Evolutionary conservation across 2,113 vertebrate species (phyloP).

Genomic region (Pseudolaguvia tuberculata): DNA sequence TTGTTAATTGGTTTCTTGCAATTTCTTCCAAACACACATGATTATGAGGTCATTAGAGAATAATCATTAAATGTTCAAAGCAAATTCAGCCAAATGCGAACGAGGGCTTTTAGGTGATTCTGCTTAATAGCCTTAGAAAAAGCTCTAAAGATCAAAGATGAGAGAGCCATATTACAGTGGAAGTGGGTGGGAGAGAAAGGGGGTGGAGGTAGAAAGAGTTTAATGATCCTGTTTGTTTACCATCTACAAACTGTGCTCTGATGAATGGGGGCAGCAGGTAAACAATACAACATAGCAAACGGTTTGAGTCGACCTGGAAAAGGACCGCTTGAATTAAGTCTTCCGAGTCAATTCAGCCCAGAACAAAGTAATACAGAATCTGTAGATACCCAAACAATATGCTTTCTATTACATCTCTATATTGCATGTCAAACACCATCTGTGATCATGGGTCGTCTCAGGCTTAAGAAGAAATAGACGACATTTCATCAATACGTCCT

Average conservation of each 20-base stretch:
- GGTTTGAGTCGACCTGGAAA: conserved; percentile 21
- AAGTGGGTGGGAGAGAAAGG: conserved; percentile 7
- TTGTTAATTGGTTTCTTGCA: neutral
- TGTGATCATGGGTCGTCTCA: neutral
- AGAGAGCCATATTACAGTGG: conserved; percentile 22
- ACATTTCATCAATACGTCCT: neutral
- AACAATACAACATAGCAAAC: conserved; percentile 31
- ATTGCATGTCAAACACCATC: neutral
- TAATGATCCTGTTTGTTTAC: conserved; percentile 43
- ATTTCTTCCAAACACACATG: neutral
- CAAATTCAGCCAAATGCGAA: neutral
- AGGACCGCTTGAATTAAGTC: conserved; percentile 21
- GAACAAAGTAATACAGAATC: conserved; percentile 18
- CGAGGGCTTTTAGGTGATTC: conserved; percentile 15
- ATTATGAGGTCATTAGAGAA: neutral
- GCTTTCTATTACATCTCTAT: no score
- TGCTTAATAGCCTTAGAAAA: neutral
- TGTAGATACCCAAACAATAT: conserved; percentile 3
- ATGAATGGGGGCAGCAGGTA: conserved; percentile 34
- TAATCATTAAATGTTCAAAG: conserved; percentile 20
- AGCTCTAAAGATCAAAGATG: conserved; percentile 33
- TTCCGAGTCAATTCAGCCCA: conserved; percentile 5
- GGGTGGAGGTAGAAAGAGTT: conserved; percentile 28
- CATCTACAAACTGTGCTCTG: conserved; percentile 20
- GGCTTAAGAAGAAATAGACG: neutral